Base-by-base conservation (phyloP, 37 sponge, comb jelly and placozoan genomes). In the Ianthella basta region DNA sequence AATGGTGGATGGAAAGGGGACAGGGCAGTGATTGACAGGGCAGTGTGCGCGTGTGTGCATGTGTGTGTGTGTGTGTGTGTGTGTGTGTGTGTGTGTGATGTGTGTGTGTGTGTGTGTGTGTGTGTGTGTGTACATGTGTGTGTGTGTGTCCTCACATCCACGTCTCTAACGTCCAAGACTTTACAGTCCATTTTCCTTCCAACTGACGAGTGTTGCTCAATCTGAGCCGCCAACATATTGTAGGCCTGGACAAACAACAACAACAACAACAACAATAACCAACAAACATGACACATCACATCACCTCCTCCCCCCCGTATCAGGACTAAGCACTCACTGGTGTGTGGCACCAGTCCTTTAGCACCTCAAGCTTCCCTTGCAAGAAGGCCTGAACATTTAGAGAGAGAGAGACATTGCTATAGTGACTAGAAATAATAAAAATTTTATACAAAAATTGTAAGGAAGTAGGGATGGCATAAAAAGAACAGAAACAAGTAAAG, bases 281-380 rank as follows among this genome's bases (percentile, higher is more conserved):
- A 3, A 44, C 50, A 44, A 3, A 44, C 50, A 10, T 44, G 6
- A 44, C 8, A 10, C 50, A 44, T 8, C 6, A 44, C 50, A n/a
- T n/a, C n/a, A n/a, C 50, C 3, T 8, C 8, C 50, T 8, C 50
- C 50, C 50, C 50, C 3, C 50, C 8, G 6, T 44, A 10, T 8
- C 50, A 10, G 50, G 50, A 8, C 8, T 0, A 12, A 23, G 23
- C 0, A 86, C 89, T 89, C 50, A 93, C 94, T 5, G 93, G 78
- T 68, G 92, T 91, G 59, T 95, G 93, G 50, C 93, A 95, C 96
- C 96, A 95, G 41, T 90, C 93, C 73, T 92, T 82, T 30, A 95
- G 82, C 6, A 92, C 86, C 0, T 86, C 86, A 6, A 80, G 36
- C 19, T 90, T 80, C 24, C 93, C 96, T 30, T 84, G 64, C 0